phyloP scores from a whole-genome alignment of 2,888 invertebrate species.

The Agrotis segetum region DNA sequence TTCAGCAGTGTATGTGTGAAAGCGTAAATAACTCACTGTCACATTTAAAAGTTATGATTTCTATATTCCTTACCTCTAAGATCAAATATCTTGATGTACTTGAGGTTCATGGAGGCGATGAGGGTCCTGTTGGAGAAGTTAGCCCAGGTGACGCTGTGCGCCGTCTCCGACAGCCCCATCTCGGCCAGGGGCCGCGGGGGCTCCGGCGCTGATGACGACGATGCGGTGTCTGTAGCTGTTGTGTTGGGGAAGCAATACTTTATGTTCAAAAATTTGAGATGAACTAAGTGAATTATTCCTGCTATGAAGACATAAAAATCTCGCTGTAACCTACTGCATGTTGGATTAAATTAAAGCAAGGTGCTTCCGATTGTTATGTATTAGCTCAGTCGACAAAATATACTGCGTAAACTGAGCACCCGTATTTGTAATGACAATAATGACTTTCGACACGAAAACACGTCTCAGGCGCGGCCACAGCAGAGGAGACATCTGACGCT shows the following conservation, averaged over 20 bases:
- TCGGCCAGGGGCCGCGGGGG: constrained; percentile 92
- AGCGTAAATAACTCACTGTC: too few relatives aligned
- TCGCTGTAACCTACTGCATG: background rate
- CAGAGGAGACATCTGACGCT: too few relatives aligned
- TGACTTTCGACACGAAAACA: too few relatives aligned
- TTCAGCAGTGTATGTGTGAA: too few relatives aligned
- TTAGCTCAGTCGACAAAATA: too few relatives aligned
- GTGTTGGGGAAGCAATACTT: background rate
- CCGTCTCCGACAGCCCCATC: constrained; percentile 95
- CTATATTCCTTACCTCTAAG: constrained; percentile 93
- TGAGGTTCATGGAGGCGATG: constrained; percentile 97
- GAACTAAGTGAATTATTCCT: background rate
- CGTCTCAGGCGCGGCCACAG: too few relatives aligned
- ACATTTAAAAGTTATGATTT: too few relatives aligned
- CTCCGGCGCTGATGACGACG: constrained; percentile 84
- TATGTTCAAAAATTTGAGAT: background rate
- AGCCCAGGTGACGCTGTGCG: constrained; percentile 97
- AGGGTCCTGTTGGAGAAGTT: constrained; percentile 93
- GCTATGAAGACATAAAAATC: background rate
- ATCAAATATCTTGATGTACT: constrained; percentile 97
- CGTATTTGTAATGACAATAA: too few relatives aligned
- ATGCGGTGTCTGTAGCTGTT: constrained; percentile 66
- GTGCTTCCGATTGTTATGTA: too few relatives aligned
- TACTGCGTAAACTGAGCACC: too few relatives aligned
- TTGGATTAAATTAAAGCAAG: too few relatives aligned